Percentiles rank a stretch among this genome's conserved stretches.
Conservation (phyloP, 2,113 vertebrate species). For the Siphamia tubifer region DNA sequence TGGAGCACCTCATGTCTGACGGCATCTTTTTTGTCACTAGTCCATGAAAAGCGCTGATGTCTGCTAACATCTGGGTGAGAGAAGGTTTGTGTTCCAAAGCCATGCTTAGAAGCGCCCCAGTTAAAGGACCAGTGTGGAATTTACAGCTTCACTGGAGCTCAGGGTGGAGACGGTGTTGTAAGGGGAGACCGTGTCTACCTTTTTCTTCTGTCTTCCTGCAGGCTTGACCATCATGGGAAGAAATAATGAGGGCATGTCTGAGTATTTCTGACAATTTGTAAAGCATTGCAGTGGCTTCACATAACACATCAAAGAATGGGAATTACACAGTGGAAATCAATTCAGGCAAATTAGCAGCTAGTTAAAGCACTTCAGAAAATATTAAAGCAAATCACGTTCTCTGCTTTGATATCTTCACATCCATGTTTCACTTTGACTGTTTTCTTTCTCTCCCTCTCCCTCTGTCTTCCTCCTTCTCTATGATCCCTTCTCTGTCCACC, state of each 20-base stretch:
- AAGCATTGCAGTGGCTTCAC: slow-evolving; percentile 20
- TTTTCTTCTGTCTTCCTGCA: slow-evolving; percentile 33
- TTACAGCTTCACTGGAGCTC: slow-evolving; percentile 59
- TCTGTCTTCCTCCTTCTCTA: not conserved
- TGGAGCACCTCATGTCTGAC: slow-evolving; percentile 42
- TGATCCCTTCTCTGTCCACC: not conserved
- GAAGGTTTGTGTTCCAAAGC: slow-evolving; percentile 33
- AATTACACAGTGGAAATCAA: slow-evolving; percentile 17
- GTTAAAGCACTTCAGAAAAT: slow-evolving; percentile 2
- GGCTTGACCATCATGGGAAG: slow-evolving; percentile 15
- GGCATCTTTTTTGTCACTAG: slow-evolving; percentile 55
- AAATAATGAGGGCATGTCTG: slow-evolving; percentile 38
- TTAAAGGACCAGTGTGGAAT: slow-evolving; percentile 74
- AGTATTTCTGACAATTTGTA: slow-evolving; percentile 22
- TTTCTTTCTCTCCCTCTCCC: not conserved
- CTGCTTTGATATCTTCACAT: slow-evolving; percentile 17
- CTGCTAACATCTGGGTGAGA: slow-evolving; percentile 58
- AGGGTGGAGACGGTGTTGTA: slow-evolving; percentile 41
- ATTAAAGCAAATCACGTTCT: slow-evolving; percentile 1
- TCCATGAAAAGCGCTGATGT: slow-evolving; percentile 67
- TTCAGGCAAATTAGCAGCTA: slow-evolving; percentile 13
- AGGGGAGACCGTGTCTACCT: slow-evolving; percentile 26
- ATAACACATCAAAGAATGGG: slow-evolving; percentile 25
- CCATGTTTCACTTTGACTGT: not conserved
- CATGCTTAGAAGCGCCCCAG: slow-evolving; percentile 42